Conservation (phyloP, 2,113 vertebrate species). For the Engystomops pustulosus region DNA sequence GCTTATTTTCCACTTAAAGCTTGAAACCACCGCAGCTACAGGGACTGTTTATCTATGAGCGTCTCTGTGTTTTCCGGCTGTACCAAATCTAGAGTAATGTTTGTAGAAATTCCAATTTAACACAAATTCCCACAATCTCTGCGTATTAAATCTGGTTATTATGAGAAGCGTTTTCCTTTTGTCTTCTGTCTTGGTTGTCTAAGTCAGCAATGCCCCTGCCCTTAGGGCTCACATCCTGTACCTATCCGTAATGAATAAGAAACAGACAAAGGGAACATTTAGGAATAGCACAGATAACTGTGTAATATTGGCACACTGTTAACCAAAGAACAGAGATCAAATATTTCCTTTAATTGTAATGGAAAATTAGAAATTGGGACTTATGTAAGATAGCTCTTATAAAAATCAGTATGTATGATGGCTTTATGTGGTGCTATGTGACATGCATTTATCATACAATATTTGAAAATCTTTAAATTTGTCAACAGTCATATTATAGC, state of each 20-base stretch:
- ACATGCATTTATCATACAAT: not conserved
- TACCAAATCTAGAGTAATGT: constrained; percentile 47
- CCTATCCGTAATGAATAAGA: not conserved
- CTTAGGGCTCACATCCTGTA: constrained; percentile 13
- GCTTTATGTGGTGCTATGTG: not conserved
- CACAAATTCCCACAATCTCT: not conserved
- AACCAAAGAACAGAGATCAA: not conserved
- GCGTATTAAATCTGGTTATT: not conserved
- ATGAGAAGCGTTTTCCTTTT: not conserved
- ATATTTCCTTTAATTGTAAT: not conserved
- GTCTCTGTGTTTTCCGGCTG: constrained; percentile 47
- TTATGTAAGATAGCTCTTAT: not conserved
- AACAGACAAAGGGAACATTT: not conserved
- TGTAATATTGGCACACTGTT: not conserved
- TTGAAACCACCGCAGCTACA: not conserved
- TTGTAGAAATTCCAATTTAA: constrained; percentile 17
- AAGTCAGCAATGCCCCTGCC: not conserved
- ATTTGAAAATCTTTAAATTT: not conserved
- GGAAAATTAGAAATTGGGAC: not conserved
- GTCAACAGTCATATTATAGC: no score
- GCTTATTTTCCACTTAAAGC: constrained; percentile 67
- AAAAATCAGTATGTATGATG: no score
- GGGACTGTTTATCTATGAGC: not conserved
- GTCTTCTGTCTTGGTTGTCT: not conserved
- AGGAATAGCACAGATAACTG: not conserved